phyloP scores from a whole-genome alignment of 2,113 vertebrate species.

The Thermophis baileyi region DNA sequence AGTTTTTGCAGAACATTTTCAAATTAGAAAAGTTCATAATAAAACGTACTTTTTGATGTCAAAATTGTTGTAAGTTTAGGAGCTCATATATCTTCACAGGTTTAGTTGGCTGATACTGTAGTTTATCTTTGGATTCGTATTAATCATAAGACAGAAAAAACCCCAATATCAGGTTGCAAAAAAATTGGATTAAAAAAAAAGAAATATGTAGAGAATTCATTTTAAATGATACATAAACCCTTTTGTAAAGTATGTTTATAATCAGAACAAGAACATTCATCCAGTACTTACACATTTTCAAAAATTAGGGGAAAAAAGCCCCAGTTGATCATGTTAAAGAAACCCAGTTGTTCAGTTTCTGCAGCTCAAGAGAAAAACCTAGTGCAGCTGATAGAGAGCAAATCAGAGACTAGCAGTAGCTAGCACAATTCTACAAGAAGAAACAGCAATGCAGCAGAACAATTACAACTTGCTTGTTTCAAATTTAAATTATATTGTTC shows the following conservation, averaged over 20 bases:
- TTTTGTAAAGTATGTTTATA: constrained; percentile 31
- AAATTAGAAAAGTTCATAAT: constrained; percentile 55
- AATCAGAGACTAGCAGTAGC: constrained; percentile 67
- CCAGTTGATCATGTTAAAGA: constrained; percentile 66
- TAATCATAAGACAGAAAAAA: constrained; percentile 18
- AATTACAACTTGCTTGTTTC: constrained; percentile 58
- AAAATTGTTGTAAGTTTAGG: constrained; percentile 47
- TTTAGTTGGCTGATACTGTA: constrained; percentile 68
- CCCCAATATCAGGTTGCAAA: constrained; percentile 67
- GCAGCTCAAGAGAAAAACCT: constrained; percentile 69
- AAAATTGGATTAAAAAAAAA: constrained; percentile 36
- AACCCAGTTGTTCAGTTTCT: constrained; percentile 71
- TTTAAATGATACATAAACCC: constrained; percentile 5
- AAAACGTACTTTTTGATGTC: constrained; percentile 62
- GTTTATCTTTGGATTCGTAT: constrained; percentile 50
- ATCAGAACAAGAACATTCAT: constrained; percentile 29
- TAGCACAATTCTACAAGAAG: constrained; percentile 62
- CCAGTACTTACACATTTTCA: constrained; percentile 36
- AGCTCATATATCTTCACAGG: constrained; percentile 68
- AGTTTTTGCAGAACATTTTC: constrained; percentile 77
- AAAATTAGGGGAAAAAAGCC: constrained; percentile 36
- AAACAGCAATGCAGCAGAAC: constrained; percentile 80
- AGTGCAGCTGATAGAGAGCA: constrained; percentile 71
- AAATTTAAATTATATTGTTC: constrained; percentile 72
- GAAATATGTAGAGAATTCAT: not conserved